These are phyloP conservation scores for Mus minutoides DNA, from an alignment of 2,797 vertebrate species.

Conservation along the genomic window DNA sequence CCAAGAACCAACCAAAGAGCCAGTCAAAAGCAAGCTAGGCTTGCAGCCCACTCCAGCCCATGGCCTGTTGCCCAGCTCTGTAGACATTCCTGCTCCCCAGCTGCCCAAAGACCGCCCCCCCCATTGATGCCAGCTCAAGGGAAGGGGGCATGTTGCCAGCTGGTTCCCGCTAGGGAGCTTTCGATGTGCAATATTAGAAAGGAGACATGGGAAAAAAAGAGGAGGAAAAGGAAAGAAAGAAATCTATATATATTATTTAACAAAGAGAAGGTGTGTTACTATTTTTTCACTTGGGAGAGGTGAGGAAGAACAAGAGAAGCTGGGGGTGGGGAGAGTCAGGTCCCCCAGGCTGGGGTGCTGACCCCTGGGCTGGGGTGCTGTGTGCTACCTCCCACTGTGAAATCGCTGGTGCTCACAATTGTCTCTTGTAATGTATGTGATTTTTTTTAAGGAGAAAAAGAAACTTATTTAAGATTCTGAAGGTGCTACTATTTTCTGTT, in stretches of 20 bases:
- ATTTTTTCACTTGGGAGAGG: slow-evolving; percentile 72
- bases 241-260: slow-evolving; percentile 87
- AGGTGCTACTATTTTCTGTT: slow-evolving; percentile 89
- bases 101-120: slow-evolving; percentile 67
- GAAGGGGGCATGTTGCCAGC: slow-evolving; percentile 66
- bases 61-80: slow-evolving; percentile 51
- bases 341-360: slow-evolving; percentile 74
- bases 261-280: slow-evolving; percentile 73
- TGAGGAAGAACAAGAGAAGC: slow-evolving; percentile 73
- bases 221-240: slow-evolving; percentile 80
- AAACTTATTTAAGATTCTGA: slow-evolving; percentile 90
- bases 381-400: slow-evolving; percentile 94
- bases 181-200: slow-evolving; percentile 91
- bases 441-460: slow-evolving; percentile 77
- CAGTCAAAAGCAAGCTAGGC: slow-evolving; percentile 51
- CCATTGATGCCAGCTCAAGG: slow-evolving; percentile 49
- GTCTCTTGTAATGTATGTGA: slow-evolving; percentile 87
- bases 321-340: slow-evolving; percentile 63
- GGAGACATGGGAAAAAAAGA: slow-evolving; percentile 80
- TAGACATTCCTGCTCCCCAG: neutral
- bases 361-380: slow-evolving; percentile 72
- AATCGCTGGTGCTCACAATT: slow-evolving; percentile 88
- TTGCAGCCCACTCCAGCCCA: slow-evolving; percentile 8
- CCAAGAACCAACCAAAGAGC: slow-evolving; percentile 74
- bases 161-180: slow-evolving; percentile 87